phyloP scores from a whole-genome alignment of 2,888 invertebrate species.

The Geophilus truncorum region DNA sequence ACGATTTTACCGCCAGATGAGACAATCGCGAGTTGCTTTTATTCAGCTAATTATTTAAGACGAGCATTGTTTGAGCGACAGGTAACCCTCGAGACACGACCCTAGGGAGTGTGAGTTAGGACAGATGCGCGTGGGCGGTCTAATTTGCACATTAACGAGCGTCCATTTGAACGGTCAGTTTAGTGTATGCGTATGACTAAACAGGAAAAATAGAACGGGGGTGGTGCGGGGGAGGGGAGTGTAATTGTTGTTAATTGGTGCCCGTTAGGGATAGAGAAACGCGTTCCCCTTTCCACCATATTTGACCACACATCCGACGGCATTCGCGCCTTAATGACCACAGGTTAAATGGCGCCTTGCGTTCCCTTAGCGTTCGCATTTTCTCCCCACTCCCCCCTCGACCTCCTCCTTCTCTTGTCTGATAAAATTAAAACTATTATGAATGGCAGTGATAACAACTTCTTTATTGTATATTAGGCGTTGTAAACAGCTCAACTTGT shows the following conservation, averaged over 20 bases:
- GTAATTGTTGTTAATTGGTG: slow-evolving; percentile 36
- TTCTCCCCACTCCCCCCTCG: not conserved
- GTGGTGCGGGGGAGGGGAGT: slow-evolving; percentile 27
- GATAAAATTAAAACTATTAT: slow-evolving; percentile 36
- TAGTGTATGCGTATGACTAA: not conserved
- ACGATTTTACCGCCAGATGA: not conserved
- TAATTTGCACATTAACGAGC: slow-evolving; percentile 11
- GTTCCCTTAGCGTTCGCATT: slow-evolving; percentile 12
- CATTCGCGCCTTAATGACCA: slow-evolving; percentile 20
- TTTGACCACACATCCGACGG: slow-evolving; percentile 32
- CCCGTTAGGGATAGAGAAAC: slow-evolving; percentile 31
- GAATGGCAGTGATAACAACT: slow-evolving; percentile 35
- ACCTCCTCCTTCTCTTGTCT: slow-evolving; percentile 23
- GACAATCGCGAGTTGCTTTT: not conserved
- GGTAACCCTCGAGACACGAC: not conserved
- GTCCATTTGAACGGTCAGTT: not conserved
- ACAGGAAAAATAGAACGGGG: slow-evolving; percentile 11
- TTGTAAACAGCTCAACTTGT: slow-evolving; percentile 33
- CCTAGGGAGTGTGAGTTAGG: not conserved
- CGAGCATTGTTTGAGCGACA: not conserved
- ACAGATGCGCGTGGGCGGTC: slow-evolving; percentile 21
- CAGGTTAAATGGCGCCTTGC: slow-evolving; percentile 32
- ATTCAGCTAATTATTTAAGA: not conserved
- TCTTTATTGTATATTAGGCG: slow-evolving; percentile 34
- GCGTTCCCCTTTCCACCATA: slow-evolving; percentile 31